Base-by-base conservation (phyloP, 1,140 invertebrate genomes). In the Gerris buenoi region DNA sequence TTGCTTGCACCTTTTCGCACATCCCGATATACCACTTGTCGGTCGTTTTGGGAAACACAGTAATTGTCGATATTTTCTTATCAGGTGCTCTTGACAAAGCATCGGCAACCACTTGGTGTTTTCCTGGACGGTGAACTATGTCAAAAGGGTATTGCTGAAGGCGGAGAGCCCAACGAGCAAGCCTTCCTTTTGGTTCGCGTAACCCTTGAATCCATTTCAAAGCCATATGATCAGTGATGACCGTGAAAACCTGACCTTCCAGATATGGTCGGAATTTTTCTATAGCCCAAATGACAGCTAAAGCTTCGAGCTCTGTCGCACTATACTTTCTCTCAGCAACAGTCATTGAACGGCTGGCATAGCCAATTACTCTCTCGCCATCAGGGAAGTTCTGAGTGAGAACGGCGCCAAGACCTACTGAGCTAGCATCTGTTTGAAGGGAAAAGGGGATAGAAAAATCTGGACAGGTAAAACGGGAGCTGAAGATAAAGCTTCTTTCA, bases 161-260 rank as follows among this genome's bases (percentile, higher is more conserved):
- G 46, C 68, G 27, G 15, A 78, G 23, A n/a, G 68, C 58, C 27
- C 68, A 74, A 27, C 78, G 67, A 0, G 77, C 76, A n/a, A 82
- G 66, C 57, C 79, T 60, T 59, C 75, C 76, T 1, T 68, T 72
- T 1, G 75, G 73, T 65, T 80, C 75, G 68, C 75, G 77, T 1
- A 79, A 71, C 1, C 73, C 73, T 26, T 74, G 70, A 2, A 83
- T 70, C 76, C 77, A 83, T 28, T 69, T 68, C 2, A 83, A 73
- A 71, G 67, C 81, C 79, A 68, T 71, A 58, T 79, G 76, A 67
- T 80, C 78, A 1, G 77, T 79, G 27, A 74, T 62, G 1, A 80
- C 72, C 0, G 27, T 74, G 64, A 81, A 79, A 25, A 75, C 61
- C 2, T 29, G 72, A 14, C 73, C 74, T 62, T 76, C 72, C 27